A percentile compares a stretch with the other conserved stretches of the same genome.
These are phyloP conservation scores for Polia nebulosa DNA, from an alignment of 2,888 invertebrate genomes.

Conservation along the genomic window DNA sequence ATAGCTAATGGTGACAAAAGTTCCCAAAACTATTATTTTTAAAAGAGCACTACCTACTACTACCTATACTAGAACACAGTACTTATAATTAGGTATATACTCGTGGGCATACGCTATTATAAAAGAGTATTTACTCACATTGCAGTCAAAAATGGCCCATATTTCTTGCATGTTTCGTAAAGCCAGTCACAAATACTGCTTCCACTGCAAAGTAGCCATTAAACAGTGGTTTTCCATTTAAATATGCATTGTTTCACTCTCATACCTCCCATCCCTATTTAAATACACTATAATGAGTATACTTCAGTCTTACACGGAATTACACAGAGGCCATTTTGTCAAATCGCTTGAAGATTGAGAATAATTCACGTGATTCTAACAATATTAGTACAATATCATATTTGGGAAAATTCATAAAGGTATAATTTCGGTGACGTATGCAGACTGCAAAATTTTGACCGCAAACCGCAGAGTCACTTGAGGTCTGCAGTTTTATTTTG, in stretches of 20 bases:
- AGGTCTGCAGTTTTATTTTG: not conserved
- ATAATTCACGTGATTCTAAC: constrained; percentile 49
- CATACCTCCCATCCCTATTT: constrained; percentile 48
- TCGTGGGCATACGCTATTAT: constrained; percentile 27
- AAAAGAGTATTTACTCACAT: constrained; percentile 6
- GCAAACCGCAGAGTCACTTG: not conserved
- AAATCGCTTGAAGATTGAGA: constrained; percentile 62
- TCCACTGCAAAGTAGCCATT: constrained; percentile 19
- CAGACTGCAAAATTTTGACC: not conserved
- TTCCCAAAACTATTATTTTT: constrained; percentile 3
- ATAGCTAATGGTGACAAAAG: not conserved
- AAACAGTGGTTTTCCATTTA: constrained; percentile 25
- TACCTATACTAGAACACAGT: constrained; percentile 36
- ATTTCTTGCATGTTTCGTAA: constrained; percentile 24
- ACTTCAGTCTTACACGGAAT: constrained; percentile 75
- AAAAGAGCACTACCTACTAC: constrained; percentile 18
- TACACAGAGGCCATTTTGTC: constrained; percentile 69
- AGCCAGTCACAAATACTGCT: constrained; percentile 13
- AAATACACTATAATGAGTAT: constrained; percentile 61
- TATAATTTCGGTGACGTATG: not conserved
- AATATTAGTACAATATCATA: constrained; percentile 43
- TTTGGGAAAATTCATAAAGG: constrained; percentile 40
- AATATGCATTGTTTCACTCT: constrained; percentile 34
- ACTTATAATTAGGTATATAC: constrained; percentile 35
- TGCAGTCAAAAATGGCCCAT: constrained; percentile 52